These are phyloP conservation scores for Kryphioiulus occultus DNA, from an alignment of 2,888 invertebrate genomes.

Conservation along the genomic window DNA sequence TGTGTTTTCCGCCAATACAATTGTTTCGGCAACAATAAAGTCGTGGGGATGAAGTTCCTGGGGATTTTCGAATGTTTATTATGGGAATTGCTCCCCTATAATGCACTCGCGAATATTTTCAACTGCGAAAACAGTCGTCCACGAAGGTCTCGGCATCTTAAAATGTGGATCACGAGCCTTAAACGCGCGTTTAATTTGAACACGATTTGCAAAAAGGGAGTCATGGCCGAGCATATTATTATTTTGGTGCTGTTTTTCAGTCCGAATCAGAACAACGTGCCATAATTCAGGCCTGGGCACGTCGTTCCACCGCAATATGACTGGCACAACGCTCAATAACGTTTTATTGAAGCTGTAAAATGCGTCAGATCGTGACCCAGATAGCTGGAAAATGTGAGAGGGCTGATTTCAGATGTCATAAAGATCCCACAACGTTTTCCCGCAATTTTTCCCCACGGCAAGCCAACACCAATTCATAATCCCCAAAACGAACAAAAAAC, in stretches of 20 bases:
- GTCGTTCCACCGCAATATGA: background rate
- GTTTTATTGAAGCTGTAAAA: constrained; percentile 18
- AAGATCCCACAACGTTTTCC: background rate
- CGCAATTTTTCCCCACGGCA: background rate
- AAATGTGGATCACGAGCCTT: background rate
- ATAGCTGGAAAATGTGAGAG: constrained; percentile 3
- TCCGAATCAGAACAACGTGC: background rate
- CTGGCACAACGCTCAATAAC: background rate
- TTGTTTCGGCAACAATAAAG: too few relatives aligned
- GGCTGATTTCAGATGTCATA: constrained; percentile 15
- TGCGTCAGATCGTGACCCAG: constrained; percentile 26
- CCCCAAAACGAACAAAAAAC: background rate
- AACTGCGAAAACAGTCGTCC: background rate
- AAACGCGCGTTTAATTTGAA: background rate
- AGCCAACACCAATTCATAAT: background rate
- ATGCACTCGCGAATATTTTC: background rate
- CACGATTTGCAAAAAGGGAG: background rate
- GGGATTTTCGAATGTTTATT: too few relatives aligned
- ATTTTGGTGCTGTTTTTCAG: background rate
- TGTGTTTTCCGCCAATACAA: too few relatives aligned
- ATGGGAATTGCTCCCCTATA: too few relatives aligned
- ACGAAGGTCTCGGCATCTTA: background rate
- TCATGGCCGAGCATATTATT: background rate
- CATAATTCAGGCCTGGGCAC: background rate
- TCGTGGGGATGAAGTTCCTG: too few relatives aligned